Percentiles rank a stretch among this genome's conserved stretches.
These are phyloP conservation scores for Chalcis sispes DNA, from an alignment of 2,888 invertebrate genomes.

Conservation along the genomic window DNA sequence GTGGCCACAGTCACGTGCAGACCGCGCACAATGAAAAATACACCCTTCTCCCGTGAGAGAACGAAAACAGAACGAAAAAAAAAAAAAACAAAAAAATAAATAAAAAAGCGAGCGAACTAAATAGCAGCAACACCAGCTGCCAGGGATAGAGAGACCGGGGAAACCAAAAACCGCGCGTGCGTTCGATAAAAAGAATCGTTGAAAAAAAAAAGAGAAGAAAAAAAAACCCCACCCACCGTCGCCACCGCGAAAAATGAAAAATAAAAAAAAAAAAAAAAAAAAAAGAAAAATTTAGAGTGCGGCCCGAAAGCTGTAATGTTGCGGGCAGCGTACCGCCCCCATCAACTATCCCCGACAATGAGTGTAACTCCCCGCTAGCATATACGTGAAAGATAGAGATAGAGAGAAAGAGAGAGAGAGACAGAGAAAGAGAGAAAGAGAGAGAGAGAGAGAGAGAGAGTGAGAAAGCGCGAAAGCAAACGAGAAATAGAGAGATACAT, in stretches of 20 bases:
- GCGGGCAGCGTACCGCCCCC: background rate
- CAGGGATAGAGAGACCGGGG: too few relatives aligned
- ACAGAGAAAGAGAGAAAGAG: background rate
- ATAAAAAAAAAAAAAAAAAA: slow-evolving; percentile 16
- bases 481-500: background rate
- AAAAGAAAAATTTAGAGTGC: background rate
- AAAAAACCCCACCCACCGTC: background rate
- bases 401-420: background rate
- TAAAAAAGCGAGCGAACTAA: slow-evolving; percentile 16
- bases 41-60: too few relatives aligned
- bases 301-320: slow-evolving; percentile 31
- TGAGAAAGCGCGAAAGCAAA: background rate
- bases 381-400: background rate
- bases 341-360: too few relatives aligned
- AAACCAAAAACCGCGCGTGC: slow-evolving; percentile 9
- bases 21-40: slow-evolving; percentile 21
- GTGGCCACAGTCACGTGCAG: slow-evolving; percentile 21
- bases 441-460: background rate
- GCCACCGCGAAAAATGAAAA: background rate
- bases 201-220: background rate
- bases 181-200: slow-evolving; percentile 19
- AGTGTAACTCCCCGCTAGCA: slow-evolving; percentile 12
- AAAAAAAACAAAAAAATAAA: background rate
- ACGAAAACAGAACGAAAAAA: background rate
- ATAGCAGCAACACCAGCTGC: too few relatives aligned